Base-by-base conservation (phyloP, 2,113 vertebrate species). In the Archilochus colubris region DNA sequence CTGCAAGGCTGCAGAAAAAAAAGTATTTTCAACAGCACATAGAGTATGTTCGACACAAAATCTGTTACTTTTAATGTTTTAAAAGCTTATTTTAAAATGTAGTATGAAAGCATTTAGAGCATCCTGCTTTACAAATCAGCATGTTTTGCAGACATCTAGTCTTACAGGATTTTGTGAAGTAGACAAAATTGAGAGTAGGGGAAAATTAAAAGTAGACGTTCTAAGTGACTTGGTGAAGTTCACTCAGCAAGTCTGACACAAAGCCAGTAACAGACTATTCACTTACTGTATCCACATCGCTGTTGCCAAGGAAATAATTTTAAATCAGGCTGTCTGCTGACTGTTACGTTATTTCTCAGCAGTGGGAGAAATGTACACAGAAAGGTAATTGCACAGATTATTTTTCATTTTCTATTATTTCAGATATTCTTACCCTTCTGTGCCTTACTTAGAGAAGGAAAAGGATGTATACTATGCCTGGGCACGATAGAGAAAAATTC, bases 391-490 rank as follows among this genome's bases (percentile, higher is more conserved):
- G 63, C 67, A 58, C 24, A 40, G n/a, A 62, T 55, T 64, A n/a
- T 73, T 85, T 91, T 75, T n/a, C 20, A 46, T 78, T 76, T 91
- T 68, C 58, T 94, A n/a, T 33, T 54, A 10, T 68, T 96, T 66
- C 86, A 89, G 63, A 12, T 61, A 43, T 10, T 66, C 19, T 74
- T 85, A 30, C 11, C 91, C 18, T 67, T n/a, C 51, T 6, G 8
- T 70, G 58, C 12, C 1, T 0, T 54, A 33, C 22, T 43, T 46
- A 6, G 28, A 76, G 67, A 82, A 76, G 46, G n/a, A 15, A 12
- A 69, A 73, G 63, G 17, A 28, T 91, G 30, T 54, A 36, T 57
- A 31, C n/a, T 12, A 6, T 67, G n/a, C n/a, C 30, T 74, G 61
- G 70, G 48, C 36, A 14, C 8, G 31, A 33, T 58, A 31, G 14